Conservation (phyloP, 1,140 invertebrate genomes). For the Cydia fagiglandana region DNA sequence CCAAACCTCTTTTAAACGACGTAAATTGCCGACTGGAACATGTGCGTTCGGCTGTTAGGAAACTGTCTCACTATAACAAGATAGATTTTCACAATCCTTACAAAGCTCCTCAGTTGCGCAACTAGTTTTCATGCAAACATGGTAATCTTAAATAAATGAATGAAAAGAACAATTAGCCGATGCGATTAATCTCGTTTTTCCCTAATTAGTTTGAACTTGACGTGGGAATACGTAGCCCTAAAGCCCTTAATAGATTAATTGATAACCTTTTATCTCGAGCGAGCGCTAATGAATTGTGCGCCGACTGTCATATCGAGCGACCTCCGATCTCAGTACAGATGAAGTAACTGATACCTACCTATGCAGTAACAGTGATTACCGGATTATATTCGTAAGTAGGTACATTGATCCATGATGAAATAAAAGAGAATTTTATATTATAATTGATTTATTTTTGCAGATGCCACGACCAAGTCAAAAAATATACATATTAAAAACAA, state of each 20-base stretch:
- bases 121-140: slow-evolving; percentile 9
- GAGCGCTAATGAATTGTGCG: not conserved
- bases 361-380: slow-evolving; percentile 5
- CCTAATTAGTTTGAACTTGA: slow-evolving; percentile 13
- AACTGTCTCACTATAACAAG: slow-evolving; percentile 31
- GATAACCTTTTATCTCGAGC: slow-evolving; percentile 15
- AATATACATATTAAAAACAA: too few species aligned
- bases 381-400: not conserved
- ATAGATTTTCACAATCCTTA: slow-evolving; percentile 29
- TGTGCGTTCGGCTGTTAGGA: slow-evolving; percentile 35
- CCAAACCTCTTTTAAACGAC: slow-evolving; percentile 56
- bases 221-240: not conserved
- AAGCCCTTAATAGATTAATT: slow-evolving; percentile 17
- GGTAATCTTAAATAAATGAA: slow-evolving; percentile 4
- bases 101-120: slow-evolving; percentile 16
- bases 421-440: too few species aligned
- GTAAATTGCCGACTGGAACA: slow-evolving; percentile 56
- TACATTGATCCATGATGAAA: too few species aligned
- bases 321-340: not conserved
- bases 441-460: too few species aligned
- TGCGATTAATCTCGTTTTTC: slow-evolving; percentile 8
- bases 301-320: not conserved
- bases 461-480: too few species aligned
- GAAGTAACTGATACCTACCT: slow-evolving; percentile 8
- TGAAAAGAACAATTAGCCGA: not conserved